Percentiles rank a stretch among this genome's conserved stretches.
Evolutionary conservation across 1,140 invertebrate species (phyloP).

Genomic region (Caenorhabditis remanei): DNA sequence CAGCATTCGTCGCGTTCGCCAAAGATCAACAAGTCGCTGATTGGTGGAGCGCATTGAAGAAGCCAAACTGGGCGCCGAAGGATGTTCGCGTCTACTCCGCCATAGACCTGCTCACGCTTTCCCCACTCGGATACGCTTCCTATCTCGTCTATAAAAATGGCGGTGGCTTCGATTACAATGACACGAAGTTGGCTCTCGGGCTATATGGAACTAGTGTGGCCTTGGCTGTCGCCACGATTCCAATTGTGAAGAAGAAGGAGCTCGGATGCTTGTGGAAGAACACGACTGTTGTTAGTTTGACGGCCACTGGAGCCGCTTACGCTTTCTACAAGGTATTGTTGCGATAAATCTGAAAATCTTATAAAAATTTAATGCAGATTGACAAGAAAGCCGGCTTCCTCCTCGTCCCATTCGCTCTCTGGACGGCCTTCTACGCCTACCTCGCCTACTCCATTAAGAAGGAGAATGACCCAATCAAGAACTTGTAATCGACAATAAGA

Average conservation of each 20-base stretch:
- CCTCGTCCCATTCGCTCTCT: slow-evolving; percentile 71
- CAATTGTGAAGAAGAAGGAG: slow-evolving; percentile 71
- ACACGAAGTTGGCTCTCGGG: slow-evolving; percentile 73
- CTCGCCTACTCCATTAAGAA: slow-evolving; percentile 67
- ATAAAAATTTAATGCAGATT: slow-evolving; percentile 66
- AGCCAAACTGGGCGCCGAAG: slow-evolving; percentile 70
- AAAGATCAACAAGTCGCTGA: slow-evolving; percentile 66
- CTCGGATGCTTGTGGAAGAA: slow-evolving; percentile 70
- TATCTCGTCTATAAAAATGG: slow-evolving; percentile 77
- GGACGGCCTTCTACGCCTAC: slow-evolving; percentile 72
- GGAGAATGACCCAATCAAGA: slow-evolving; percentile 65
- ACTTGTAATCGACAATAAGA: slow-evolving; percentile 40
- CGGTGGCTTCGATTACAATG: slow-evolving; percentile 77
- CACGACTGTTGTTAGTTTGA: slow-evolving; percentile 65
- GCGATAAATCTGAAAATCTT: not conserved
- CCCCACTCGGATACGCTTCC: slow-evolving; percentile 75
- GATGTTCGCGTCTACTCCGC: slow-evolving; percentile 67
- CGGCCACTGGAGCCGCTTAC: slow-evolving; percentile 69
- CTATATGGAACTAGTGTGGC: slow-evolving; percentile 73
- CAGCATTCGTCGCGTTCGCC: slow-evolving; percentile 65
- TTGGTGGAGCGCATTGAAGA: slow-evolving; percentile 69
- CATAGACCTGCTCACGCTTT: slow-evolving; percentile 68
- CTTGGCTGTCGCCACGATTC: slow-evolving; percentile 66
- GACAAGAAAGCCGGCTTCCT: slow-evolving; percentile 73
- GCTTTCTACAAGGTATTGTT: slow-evolving; percentile 73